These are phyloP conservation scores for Lutraria lutraria DNA, from an alignment of 2,888 invertebrate species.

Conservation along the genomic window DNA sequence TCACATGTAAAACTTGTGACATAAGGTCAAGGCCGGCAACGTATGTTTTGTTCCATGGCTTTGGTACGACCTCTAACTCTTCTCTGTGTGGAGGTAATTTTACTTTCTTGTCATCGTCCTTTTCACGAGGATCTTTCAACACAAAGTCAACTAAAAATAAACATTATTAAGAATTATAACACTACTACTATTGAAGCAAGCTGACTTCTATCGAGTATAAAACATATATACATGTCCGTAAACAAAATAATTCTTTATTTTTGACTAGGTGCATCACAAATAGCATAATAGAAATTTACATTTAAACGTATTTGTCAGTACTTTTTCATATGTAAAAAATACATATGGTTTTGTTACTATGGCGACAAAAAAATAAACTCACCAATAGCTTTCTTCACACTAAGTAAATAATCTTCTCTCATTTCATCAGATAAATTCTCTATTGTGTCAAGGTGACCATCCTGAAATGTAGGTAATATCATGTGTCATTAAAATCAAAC, in stretches of 20 bases:
- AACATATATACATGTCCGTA: too few species aligned
- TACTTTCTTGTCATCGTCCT: conserved; percentile 83
- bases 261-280: too few species aligned
- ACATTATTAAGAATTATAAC: not conserved
- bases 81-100: conserved; percentile 86
- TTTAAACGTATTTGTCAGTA: too few species aligned
- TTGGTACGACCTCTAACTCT: conserved; percentile 90
- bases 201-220: too few species aligned
- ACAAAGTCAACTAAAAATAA: conserved; percentile 93
- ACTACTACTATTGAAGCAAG: too few species aligned
- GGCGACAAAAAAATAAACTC: conserved; percentile 36
- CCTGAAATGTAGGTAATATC: conserved; percentile 67
- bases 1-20: conserved; percentile 90
- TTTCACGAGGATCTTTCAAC: conserved; percentile 91
- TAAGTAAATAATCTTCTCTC: conserved; percentile 94
- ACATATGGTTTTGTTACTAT: not conserved
- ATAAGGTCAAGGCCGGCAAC: conserved; percentile 88
- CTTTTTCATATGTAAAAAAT: too few species aligned
- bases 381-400: conserved; percentile 94
- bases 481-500: not conserved
- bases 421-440: conserved; percentile 91
- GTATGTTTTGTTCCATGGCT: conserved; percentile 90
- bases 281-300: too few species aligned
- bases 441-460: conserved; percentile 84
- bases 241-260: too few species aligned